Evolutionary conservation across 2,888 invertebrate species (phyloP).

Genomic region (Lasioglossum vierecki): DNA sequence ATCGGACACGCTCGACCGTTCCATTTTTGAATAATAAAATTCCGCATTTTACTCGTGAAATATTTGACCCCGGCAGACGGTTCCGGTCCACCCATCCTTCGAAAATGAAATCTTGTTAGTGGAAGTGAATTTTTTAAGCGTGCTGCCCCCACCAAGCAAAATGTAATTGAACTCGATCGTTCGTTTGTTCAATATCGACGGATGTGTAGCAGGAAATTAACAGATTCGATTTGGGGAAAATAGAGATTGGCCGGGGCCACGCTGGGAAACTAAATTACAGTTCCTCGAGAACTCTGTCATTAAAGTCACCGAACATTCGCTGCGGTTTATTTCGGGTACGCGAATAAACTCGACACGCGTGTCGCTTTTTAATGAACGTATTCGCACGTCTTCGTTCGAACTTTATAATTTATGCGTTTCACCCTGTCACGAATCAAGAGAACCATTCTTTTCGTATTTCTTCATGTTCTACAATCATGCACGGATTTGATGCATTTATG

Average conservation of each 20-base stretch:
- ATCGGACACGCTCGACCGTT: conserved; percentile 16
- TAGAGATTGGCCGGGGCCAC: neutral
- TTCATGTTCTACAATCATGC: no score
- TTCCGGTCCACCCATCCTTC: neutral
- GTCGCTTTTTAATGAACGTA: neutral
- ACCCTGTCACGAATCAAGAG: no score
- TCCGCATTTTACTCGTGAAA: conserved; percentile 7
- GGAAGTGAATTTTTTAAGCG: conserved; percentile 1
- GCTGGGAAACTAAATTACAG: neutral
- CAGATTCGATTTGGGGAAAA: neutral
- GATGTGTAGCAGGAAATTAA: neutral
- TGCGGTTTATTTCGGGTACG: no score
- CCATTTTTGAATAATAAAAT: conserved; percentile 18
- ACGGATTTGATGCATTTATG: no score
- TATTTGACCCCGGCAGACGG: conserved; percentile 6
- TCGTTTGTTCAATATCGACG: neutral
- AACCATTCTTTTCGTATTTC: no score
- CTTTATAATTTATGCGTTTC: no score
- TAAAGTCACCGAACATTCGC: neutral
- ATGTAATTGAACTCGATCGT: conserved; percentile 2
- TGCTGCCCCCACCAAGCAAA: neutral
- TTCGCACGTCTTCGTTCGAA: neutral
- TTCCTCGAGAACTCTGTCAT: neutral
- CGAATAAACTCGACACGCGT: no score
- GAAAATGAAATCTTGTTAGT: neutral